Evolutionary conservation across 2,113 vertebrate species (phyloP).

Genomic region (Channa maculata): DNA sequence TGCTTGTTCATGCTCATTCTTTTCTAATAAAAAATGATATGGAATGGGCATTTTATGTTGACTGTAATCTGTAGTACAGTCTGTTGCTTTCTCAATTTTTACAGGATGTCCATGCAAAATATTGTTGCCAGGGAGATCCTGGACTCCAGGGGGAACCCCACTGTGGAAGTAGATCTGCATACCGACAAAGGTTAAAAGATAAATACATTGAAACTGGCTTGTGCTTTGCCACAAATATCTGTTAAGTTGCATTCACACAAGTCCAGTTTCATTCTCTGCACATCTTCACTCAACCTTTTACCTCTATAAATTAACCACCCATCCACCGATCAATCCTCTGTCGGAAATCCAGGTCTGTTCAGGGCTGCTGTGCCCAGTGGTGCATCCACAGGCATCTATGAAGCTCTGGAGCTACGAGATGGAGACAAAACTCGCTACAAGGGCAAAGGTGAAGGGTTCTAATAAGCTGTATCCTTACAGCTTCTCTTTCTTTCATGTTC

Average conservation of each 20-base stretch:
- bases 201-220: neutral
- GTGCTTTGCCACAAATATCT: neutral
- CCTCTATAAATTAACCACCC: neutral
- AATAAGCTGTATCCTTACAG: neutral
- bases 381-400: slow-evolving; percentile 92
- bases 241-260: neutral
- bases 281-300: neutral
- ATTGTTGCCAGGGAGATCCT: slow-evolving; percentile 94
- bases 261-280: neutral
- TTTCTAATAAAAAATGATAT: neutral
- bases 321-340: slow-evolving; percentile 8
- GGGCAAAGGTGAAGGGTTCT: slow-evolving; percentile 86
- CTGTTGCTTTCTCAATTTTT: neutral
- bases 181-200: slow-evolving; percentile 87
- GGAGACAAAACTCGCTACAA: slow-evolving; percentile 93
- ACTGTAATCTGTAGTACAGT: neutral
- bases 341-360: slow-evolving; percentile 86
- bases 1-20: neutral
- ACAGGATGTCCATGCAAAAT: slow-evolving; percentile 90
- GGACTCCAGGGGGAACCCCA: slow-evolving; percentile 88
- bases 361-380: slow-evolving; percentile 92
- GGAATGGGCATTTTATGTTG: neutral
- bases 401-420: slow-evolving; percentile 92
- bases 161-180: slow-evolving; percentile 90
- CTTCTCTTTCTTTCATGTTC: neutral